phyloP scores from a whole-genome alignment of 2,113 vertebrate genomes.

The Campylorhamphus procurvoides region DNA sequence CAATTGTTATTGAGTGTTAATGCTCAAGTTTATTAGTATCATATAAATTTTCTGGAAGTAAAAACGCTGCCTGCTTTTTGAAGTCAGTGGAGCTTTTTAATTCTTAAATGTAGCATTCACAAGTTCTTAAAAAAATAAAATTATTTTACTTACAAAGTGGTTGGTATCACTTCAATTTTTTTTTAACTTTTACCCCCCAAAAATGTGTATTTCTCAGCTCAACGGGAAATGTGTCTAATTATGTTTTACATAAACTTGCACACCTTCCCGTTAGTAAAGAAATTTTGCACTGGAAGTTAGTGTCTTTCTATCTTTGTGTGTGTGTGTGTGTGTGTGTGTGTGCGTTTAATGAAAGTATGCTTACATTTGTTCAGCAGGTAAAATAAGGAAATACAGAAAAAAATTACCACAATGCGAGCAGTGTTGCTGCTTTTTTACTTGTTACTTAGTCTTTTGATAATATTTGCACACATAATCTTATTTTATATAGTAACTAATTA shows the following conservation, averaged over 20 bases:
- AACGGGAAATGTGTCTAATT: background rate
- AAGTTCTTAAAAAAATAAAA: background rate
- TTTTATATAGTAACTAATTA: slow-evolving; percentile 26
- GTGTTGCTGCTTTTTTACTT: background rate
- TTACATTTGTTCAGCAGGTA: background rate
- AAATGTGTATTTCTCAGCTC: background rate
- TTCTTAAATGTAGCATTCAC: background rate
- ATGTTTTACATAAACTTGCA: background rate
- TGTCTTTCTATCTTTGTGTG: background rate
- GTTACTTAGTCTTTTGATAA: background rate
- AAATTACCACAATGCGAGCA: background rate
- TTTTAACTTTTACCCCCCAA: background rate
- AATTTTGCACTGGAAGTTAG: background rate
- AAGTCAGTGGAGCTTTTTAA: background rate
- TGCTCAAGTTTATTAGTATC: background rate
- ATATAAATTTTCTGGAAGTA: background rate
- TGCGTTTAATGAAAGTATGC: background rate
- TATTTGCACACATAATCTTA: background rate
- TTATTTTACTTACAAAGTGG: background rate
- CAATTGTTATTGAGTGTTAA: background rate
- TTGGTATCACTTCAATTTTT: background rate
- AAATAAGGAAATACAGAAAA: background rate
- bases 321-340: background rate
- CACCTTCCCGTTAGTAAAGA: background rate
- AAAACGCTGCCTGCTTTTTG: background rate